Base-by-base conservation (phyloP, 2,797 vertebrate genomes). In the Spinus olivaceus region DNA sequence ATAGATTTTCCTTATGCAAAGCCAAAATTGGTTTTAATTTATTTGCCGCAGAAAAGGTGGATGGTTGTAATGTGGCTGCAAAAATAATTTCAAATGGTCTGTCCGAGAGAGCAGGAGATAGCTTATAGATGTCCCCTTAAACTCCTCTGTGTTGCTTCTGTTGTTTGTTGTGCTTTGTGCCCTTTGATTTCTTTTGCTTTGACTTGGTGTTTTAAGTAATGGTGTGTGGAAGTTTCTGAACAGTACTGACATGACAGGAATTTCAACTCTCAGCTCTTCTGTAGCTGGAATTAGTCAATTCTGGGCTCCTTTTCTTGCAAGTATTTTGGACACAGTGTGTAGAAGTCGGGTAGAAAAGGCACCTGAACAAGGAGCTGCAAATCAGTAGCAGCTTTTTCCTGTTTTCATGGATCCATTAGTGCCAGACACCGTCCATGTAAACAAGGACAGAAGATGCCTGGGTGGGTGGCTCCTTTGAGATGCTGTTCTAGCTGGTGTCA, bases 291-390 rank as follows among this genome's bases (percentile, higher is more conserved):
- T 49, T 53, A 83, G 42, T 71, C 70, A 19, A 23, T 82, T 73
- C 63, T 71, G 57, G 53, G 44, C 41, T 86, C n/a, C 11, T 57
- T 27, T 42, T 33, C 64, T 42, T 30, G 46, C 33, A 27, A 5
- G 0, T 28, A 28, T 54, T 67, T 69, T 44, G 63, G 54, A 54
- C 23, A 1, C 2, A 4, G 10, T 9, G 2, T 30, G 20, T 39
- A 73, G 67, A 80, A 76, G 35, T n/a, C 7, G 14, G 37, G 25
- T 50, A 56, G 53, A n/a, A 84, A 33, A 91, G 42, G 44, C 32
- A 56, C 44, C 51, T 47, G 56, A 50, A 32, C 15, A 12, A 25
- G 50, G 37, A 25, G 6, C 71, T 89, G 35, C 12, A 14, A 23
- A 37, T 49, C 24, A 47, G 42, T 27, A 65, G 50, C 54, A 79